These are phyloP conservation scores for Folsomia candida DNA, from an alignment of 2,888 invertebrate species.

Conservation along the genomic window DNA sequence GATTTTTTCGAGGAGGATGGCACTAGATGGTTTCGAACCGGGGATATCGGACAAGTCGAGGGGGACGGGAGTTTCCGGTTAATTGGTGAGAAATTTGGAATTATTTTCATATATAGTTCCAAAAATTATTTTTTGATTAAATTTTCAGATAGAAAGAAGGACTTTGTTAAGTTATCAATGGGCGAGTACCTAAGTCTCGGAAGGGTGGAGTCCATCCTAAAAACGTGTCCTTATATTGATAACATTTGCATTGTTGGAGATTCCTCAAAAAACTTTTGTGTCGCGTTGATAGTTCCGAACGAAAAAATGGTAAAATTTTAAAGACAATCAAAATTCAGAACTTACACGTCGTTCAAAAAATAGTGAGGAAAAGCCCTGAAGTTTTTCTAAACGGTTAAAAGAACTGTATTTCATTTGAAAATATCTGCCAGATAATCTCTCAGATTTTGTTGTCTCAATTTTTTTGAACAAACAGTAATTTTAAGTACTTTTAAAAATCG, in stretches of 20 bases:
- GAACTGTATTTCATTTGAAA: too few species aligned
- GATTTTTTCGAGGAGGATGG: constrained; percentile 83
- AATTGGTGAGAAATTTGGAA: too few species aligned
- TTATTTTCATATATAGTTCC: too few species aligned
- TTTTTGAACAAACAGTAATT: too few species aligned
- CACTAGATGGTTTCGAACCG: constrained; percentile 88
- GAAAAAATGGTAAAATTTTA: constrained; percentile 53
- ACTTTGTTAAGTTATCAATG: constrained; percentile 96
- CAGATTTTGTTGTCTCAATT: neutral
- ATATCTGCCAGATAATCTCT: too few species aligned
- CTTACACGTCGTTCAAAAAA: too few species aligned
- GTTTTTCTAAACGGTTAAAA: too few species aligned
- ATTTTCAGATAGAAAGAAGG: constrained; percentile 89
- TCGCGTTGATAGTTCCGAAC: too few species aligned
- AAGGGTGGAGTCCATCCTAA: constrained; percentile 91
- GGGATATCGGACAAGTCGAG: constrained; percentile 93
- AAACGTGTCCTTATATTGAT: constrained; percentile 90
- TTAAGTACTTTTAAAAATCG: neutral
- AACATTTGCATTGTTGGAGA: constrained; percentile 97
- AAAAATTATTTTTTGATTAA: too few species aligned
- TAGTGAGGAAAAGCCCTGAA: too few species aligned
- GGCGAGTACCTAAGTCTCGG: constrained; percentile 96
- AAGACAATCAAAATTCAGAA: too few species aligned
- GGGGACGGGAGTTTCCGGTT: constrained; percentile 92
- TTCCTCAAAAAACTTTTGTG: constrained; percentile 76